phyloP scores from a whole-genome alignment of 2,113 vertebrate genomes.

The Triplophysa siluroides region DNA sequence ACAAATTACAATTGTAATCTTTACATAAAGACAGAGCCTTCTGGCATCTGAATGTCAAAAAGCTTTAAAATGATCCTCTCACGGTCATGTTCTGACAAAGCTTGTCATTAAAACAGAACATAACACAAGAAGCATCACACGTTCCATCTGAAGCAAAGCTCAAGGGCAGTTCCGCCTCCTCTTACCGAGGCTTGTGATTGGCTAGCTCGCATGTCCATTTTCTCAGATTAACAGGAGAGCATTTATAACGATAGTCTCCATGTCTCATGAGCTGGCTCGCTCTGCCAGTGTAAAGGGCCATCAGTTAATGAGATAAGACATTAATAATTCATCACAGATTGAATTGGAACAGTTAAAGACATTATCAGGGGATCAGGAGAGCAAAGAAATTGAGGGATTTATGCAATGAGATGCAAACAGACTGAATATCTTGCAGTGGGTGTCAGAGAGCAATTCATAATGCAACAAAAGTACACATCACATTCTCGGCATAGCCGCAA shows the following conservation, averaged over 20 bases:
- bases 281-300: constrained; percentile 5
- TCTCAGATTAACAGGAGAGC: not conserved
- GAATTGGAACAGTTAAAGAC: constrained; percentile 58
- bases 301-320: constrained; percentile 53
- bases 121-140: not conserved
- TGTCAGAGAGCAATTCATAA: too few relatives aligned
- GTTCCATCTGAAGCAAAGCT: constrained; percentile 1
- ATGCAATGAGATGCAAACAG: constrained; percentile 25
- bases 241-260: not conserved
- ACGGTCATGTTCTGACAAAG: not conserved
- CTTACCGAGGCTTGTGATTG: constrained; percentile 12
- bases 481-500: too few relatives aligned
- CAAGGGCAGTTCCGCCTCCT: not conserved
- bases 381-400: constrained; percentile 27
- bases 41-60: not conserved
- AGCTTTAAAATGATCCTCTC: not conserved
- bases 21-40: not conserved
- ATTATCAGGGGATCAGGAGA: constrained; percentile 56
- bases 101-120: not conserved
- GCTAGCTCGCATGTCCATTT: not conserved
- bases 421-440: constrained; percentile 53
- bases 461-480: too few relatives aligned
- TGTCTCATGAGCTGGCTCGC: not conserved
- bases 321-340: constrained; percentile 65
- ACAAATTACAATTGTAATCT: not conserved